Evolutionary conservation across 1,140 invertebrate species (phyloP), one percentile per base, ranked within the genome.

Genomic region (Magallana angulata): DNA sequence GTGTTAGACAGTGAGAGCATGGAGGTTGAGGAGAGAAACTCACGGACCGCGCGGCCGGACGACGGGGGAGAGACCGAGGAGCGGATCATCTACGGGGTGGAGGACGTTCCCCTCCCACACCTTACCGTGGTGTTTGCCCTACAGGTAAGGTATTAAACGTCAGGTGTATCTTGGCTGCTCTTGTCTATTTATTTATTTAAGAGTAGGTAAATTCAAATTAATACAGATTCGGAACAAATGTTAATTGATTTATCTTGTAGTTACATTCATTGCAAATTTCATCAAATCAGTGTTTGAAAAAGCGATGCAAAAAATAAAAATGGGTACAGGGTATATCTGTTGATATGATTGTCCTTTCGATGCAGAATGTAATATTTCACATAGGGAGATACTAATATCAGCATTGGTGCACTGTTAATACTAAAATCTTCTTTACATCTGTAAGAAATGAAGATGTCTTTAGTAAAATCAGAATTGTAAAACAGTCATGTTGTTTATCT

Each of bases 41-140:
- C 14, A 64, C 14, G 14, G 14, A 16, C 62, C 18, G 14, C 62
- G 18, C 14, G 14, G 1, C 1, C 14, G 18, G 62, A 16, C 18
- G 80, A 82, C 11, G 48, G 16, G 12, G 80, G 3, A 12, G 36
- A 11, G n/a, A 2, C 9, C 5, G 14, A 48, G 80, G 57, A 16
- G 0, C 18, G 68, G 7, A 82, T 93, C 57, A 58, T 96, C 0
- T 98, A 98, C 93, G 97, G 96, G 36, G 97, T 98, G 30, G 97
- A 98, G 86, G 97, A 98, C 91, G 94, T 96, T 60, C 97, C 97
- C 16, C 97, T 97, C 0, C 98, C 97, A 97, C 97, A 98, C 93
- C 95, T 97, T 0, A 97, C 97, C 89, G 96, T 98, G 85, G 96
- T 98, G 90, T 96, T 98, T 94, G 97, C 97, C 59, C 95, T 98